Base-by-base conservation (phyloP, 2,797 vertebrate genomes). In the Bucorvus abyssinicus region DNA sequence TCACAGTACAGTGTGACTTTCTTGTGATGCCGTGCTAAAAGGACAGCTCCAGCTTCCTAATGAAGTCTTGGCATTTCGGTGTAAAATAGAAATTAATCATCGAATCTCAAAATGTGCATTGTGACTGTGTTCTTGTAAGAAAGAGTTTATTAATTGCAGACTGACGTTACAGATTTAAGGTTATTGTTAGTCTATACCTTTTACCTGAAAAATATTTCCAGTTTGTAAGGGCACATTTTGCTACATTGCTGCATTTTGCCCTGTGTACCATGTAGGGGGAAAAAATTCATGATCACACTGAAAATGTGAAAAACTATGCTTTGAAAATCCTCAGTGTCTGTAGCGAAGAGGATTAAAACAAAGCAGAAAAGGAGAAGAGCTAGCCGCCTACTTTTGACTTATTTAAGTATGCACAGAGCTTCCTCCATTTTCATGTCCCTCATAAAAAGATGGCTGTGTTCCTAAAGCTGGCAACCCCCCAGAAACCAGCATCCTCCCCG, bases 391-490 rank as follows among this genome's bases (percentile, higher is more conserved):
- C 96, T 97, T 98, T 94, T 52, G 97, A 95, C 97, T 97, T 95
- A 95, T 97, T 98, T 97, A 97, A 98, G 97, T 97, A 98, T 98
- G 97, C 97, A 97, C 89, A 77, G 97, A 94, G 95, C 97, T 98
- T 95, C 98, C 98, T 98, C 98, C 97, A 98, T 98, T 98, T 98
- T 99, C 97, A 98, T 98, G 98, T 97, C 93, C 97, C 97, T 96
- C 97, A 96, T 96, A 53, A 96, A 98, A 98, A 97, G 97, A 98
- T 97, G 98, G 97, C 97, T 97, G 94, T 97, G 97, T 91, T 73
- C 59, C 98, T 98, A 10, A 96, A 96, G 44, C 96, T 84, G 95
- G 96, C 97, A 97, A 88, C 96, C 91, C 96, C 95, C 74, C 71
- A 32, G 83, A 29, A 94, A 76, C 67, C 96, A 81, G 97, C 95